Evolutionary conservation across 2,113 vertebrate genomes (phyloP).

Genomic region (Rhinopomastus cyanomelas): DNA sequence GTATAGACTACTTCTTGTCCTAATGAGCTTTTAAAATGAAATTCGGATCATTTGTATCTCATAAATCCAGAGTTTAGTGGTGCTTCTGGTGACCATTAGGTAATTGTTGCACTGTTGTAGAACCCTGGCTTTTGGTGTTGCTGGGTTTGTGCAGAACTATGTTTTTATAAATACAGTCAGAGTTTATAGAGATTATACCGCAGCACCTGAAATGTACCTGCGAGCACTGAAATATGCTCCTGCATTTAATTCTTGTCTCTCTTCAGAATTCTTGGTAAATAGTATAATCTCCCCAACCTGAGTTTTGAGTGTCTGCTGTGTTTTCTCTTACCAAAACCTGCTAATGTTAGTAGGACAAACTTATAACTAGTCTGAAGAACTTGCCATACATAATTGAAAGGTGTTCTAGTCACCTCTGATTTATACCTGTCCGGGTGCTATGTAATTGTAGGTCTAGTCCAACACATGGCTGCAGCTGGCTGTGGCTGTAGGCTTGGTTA

Average conservation of each 20-base stretch:
- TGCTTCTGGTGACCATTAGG: not conserved
- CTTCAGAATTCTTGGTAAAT: not conserved
- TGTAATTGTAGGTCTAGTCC: not conserved
- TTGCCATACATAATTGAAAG: not conserved
- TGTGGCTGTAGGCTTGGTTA: not conserved
- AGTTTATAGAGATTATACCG: not conserved
- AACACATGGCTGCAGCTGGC: fast-evolving
- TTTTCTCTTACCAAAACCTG: not conserved
- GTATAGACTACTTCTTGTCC: constrained; percentile 63
- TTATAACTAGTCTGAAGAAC: not conserved
- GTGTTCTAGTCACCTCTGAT: not conserved
- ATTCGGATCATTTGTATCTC: not conserved
- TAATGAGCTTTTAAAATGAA: not conserved
- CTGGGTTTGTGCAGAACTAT: not conserved
- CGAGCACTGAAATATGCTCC: not conserved
- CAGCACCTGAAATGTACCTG: not conserved
- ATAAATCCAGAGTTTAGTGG: not conserved
- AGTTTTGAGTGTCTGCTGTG: not conserved
- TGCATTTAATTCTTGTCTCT: not conserved
- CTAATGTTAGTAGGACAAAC: not conserved
- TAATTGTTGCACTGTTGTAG: not conserved
- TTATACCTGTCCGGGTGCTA: not conserved
- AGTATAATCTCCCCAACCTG: not conserved
- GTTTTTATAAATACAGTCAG: not conserved
- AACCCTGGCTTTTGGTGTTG: not conserved